Base-by-base conservation (phyloP, 1,140 invertebrate species). In the Drosophila persimilis region DNA sequence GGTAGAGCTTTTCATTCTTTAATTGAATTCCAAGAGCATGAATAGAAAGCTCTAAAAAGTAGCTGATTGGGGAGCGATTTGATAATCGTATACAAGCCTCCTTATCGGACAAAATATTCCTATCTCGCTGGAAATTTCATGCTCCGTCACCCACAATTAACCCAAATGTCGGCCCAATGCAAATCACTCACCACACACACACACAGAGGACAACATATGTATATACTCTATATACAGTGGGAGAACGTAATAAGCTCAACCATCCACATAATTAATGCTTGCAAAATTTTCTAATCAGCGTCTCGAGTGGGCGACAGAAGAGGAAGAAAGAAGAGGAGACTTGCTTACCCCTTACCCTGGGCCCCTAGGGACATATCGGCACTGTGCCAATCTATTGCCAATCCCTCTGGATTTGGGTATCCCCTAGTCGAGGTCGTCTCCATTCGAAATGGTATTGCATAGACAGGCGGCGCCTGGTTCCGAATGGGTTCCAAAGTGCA, bases 401-500 rank as follows among this genome's bases (percentile, higher is more conserved):
- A 11, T 11, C 22, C 11, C 3, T 15, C 26, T 6, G 45, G 9
- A 24, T 20, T n/a, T 31, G 26, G 46, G 63, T 67, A 67, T 43
- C 9, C 17, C 7, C n/a, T 3, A 11, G 35, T 69, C 52, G 63
- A 11, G 45, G 44, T 52, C 43, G 5, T 53, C 9, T 44, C 13
- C 62, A 67, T 48, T 20, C 31, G 63, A 69, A 55, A 56, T 50
- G 44, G 50, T 44, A 55, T 55, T 65, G 43, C 45, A 47, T 69
- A 57, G 67, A 50, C 66, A 44, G 64, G 66, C 52, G 66, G 65
- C 65, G 65, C 65, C 65, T 56, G 65, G 65, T 69, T 67, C 63
- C 70, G 48, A 74, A 83, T 78, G 70, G 59, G 63, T 65, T 81
- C 79, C 79, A 81, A 81, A 81, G 79, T 83, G 74, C 79, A 83